Percentiles rank a stretch among this genome's conserved stretches.
These are phyloP conservation scores for Xestia c-nigrum DNA, from an alignment of 2,888 invertebrate genomes.

Conservation along the genomic window DNA sequence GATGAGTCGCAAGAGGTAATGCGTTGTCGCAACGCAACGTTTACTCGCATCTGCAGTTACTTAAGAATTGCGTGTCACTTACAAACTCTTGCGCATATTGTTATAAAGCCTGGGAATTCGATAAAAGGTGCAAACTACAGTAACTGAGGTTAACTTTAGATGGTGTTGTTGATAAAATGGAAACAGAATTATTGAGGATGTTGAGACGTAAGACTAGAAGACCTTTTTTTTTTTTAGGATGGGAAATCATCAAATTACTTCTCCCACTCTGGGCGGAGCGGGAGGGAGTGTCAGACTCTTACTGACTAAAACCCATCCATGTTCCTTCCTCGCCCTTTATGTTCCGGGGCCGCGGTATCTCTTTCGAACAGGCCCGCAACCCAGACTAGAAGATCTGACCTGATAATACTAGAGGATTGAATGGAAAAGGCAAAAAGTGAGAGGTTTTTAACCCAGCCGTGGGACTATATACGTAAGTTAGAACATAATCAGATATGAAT, in stretches of 20 bases:
- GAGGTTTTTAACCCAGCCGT: no score
- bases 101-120: conserved; percentile 54
- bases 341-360: no score
- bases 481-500: no score
- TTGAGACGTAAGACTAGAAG: not conserved
- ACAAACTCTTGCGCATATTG: conserved; percentile 49
- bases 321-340: no score
- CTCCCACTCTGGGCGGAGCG: no score
- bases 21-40: conserved; percentile 46
- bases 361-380: no score
- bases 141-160: conserved; percentile 30
- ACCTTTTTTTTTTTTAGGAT: no score
- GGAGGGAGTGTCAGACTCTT: no score
- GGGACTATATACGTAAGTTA: no score
- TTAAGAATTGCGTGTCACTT: conserved; percentile 56
- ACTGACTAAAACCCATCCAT: no score
- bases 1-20: conserved; percentile 38
- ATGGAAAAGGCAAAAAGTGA: no score
- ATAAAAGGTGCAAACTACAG: conserved; percentile 35
- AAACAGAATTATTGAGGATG: not conserved
- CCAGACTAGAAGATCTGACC: not conserved
- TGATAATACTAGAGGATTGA: not conserved
- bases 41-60: conserved; percentile 49
- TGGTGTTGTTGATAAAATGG: conserved; percentile 4
- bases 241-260: no score